phyloP scores from a whole-genome alignment of 2,797 vertebrate genomes.

The Muraenolepis orangiensis region DNA sequence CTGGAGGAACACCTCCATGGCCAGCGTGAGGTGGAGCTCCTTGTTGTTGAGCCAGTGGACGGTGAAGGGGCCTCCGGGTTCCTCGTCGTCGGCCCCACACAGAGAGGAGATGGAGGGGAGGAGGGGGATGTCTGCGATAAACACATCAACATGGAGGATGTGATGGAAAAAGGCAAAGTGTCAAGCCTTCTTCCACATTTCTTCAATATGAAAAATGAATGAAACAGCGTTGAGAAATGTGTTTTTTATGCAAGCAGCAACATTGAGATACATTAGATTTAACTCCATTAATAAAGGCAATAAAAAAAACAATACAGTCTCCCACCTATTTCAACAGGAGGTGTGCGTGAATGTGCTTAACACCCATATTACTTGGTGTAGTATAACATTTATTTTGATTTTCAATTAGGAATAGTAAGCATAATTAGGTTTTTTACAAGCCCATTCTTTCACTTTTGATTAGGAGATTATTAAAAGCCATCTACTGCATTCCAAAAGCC shows the following conservation, averaged over 20 bases:
- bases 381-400: background rate
- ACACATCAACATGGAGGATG: background rate
- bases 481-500: background rate
- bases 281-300: background rate
- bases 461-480: background rate
- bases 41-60: constrained; percentile 99
- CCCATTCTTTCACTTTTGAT: background rate
- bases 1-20: constrained; percentile 96
- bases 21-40: constrained; percentile 92
- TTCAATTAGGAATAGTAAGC: background rate
- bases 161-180: background rate
- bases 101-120: constrained; percentile 95
- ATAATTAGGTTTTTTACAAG: too few species aligned
- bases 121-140: constrained; percentile 88
- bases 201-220: background rate
- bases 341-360: background rate
- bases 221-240: too few species aligned
- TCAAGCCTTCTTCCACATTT: background rate
- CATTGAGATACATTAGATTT: background rate
- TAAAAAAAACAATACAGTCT: too few species aligned
- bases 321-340: background rate
- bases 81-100: constrained; percentile 81
- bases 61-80: constrained; percentile 89
- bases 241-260: too few species aligned
- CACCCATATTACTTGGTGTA: background rate